Base-by-base conservation (phyloP, 2,888 invertebrate genomes). In the Tromatobia lineatoria region DNA sequence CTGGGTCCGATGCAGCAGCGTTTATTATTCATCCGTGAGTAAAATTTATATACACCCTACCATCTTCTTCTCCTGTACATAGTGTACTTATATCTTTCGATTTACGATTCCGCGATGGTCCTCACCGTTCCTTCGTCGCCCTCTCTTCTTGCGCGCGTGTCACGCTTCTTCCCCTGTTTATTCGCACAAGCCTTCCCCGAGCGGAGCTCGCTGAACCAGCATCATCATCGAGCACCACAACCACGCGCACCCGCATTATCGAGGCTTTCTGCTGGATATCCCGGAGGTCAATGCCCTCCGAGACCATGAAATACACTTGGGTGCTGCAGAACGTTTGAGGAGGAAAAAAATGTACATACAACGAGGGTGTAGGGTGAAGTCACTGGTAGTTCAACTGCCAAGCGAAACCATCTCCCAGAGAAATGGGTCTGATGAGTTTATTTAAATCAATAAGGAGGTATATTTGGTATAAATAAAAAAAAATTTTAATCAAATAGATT, bases 1-100 rank as follows among this genome's bases (percentile, higher is more conserved):
- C 59, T 82, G 77, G 52, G 64, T 57, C 47, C 82, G 76, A 81
- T 85, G 74, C 87, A 85, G 86, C 87, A 88, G 89, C 75, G 82
- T 90, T 90, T 91, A 90, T 90, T 91, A 90, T 91, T 91, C 90
- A 90, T 90, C 87, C 88, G 88, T 88, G 85, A 89, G 88, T 87
- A 89, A 89, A 89, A 89, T 90, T 88, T 89, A 89, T 90, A 90
- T 85, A 87, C 88, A 88, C 84, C 87, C 88, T 89, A 75, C 82
- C 84, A 45, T 69, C 71, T 71, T 52, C 15, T 50, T 54, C 64
- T 77, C 50, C 23, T 38, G 29, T 18, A 61, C 76, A 50, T 54
- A 25, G 67, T 82, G 87, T 88, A 85, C 87, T 85, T 88, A 84
- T 79, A 71, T 86, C 82, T 85, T 88, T 88, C 86, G 86, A 89